These are phyloP conservation scores for Agrochola lota DNA, from an alignment of 2,888 invertebrate genomes.

Conservation along the genomic window DNA sequence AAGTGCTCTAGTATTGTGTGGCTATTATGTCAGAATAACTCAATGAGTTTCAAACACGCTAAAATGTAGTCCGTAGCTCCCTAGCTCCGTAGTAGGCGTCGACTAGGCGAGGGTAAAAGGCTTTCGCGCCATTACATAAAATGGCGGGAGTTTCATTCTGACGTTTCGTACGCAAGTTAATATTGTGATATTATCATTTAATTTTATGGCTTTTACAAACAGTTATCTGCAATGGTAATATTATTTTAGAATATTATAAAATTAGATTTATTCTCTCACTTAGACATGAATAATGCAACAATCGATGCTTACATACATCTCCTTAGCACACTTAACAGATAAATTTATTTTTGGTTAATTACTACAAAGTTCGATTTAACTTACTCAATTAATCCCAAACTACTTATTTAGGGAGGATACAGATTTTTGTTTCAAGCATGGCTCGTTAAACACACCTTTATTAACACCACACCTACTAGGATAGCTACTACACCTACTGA, in stretches of 20 bases:
- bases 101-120: slow-evolving; percentile 21
- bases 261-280: neutral
- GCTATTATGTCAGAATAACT: slow-evolving; percentile 36
- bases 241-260: neutral
- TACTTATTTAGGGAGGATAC: neutral
- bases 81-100: slow-evolving; percentile 37
- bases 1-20: slow-evolving; percentile 37
- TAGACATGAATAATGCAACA: neutral
- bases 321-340: neutral
- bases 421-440: neutral
- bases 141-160: slow-evolving; percentile 45
- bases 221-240: neutral
- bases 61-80: slow-evolving; percentile 16
- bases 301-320: neutral
- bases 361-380: neutral
- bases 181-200: slow-evolving; percentile 31
- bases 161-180: slow-evolving; percentile 14
- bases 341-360: no score
- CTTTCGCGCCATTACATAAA: slow-evolving; percentile 53
- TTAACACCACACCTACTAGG: no score
- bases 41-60: slow-evolving; percentile 55
- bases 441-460: no score
- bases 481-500: no score
- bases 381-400: neutral
- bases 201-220: slow-evolving; percentile 16